These are phyloP conservation scores for Gnathonemus longibarbis DNA, from an alignment of 2,113 vertebrate genomes.

Conservation along the genomic window DNA sequence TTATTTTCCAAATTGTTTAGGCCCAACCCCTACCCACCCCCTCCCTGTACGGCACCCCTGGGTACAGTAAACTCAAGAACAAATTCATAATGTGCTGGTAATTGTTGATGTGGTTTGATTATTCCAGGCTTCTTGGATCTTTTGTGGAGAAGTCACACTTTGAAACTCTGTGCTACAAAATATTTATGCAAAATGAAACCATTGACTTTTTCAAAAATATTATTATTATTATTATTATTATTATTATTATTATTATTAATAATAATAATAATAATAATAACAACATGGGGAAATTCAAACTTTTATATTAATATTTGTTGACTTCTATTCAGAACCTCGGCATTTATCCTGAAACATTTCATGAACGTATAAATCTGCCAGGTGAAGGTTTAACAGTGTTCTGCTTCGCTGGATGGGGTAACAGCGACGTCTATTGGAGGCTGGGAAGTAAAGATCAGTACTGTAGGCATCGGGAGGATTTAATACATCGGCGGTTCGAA, in stretches of 20 bases:
- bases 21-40: too few species aligned
- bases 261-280: neutral
- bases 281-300: neutral
- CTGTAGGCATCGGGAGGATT: neutral
- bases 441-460: neutral
- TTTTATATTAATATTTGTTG: neutral
- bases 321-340: neutral
- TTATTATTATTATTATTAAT: too few species aligned
- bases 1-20: too few species aligned
- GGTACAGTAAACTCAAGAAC: neutral
- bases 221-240: too few species aligned
- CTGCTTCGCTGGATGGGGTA: neutral
- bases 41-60: too few species aligned
- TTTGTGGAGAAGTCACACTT: neutral
- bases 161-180: neutral
- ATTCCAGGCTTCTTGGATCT: neutral
- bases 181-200: neutral
- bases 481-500: neutral
- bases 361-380: neutral
- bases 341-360: neutral
- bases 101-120: neutral
- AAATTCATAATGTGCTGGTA: neutral
- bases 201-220: neutral
- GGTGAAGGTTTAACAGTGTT: too few species aligned
- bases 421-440: slow-evolving; percentile 17